Evolutionary conservation across 2,113 vertebrate genomes (phyloP), one percentile per base, ranked within the genome.

Genomic region (Nycticebus coucang): DNA sequence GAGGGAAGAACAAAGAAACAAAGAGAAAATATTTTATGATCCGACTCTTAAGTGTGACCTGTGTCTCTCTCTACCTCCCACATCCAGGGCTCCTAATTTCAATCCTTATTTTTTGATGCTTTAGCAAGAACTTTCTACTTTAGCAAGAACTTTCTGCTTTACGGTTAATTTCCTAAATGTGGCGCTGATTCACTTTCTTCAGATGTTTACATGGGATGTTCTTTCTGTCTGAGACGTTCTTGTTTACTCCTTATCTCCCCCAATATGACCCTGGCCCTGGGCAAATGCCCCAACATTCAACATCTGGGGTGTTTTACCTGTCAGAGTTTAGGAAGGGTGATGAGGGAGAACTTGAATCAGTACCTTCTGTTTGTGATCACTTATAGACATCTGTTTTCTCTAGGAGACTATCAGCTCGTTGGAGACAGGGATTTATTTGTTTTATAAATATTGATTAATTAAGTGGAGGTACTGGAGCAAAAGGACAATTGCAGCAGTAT

Each of bases 381-480:
- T 91, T 24, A 17, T 82, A 45, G 33, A 18, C 1, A 22, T 64
- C n/a, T 77, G 2, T 75, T 79, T 93, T 35, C 50, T 30, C 62
- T 15, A 82, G 74, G 33, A n/a, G 78, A 64, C n/a, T 69, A 37
- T 37, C 57, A 92, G 59, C 57, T 83, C 15, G 18, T 45, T 74
- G 59, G 72, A 81, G 18, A 60, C 59, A 60, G 30, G 12, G 55
- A 53, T 50, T 86, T 68, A 68, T 45, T 82, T 95, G 57, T 75
- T 91, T 89, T 86, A 89, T 37, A 86, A 60, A 88, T 77, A 68
- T 28, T 82, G 87, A 84, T 59, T 62, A 86, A 89, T 71, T 78
- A 79, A 83, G 68, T 53, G 60, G 21, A 66, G 12, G 88, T 66
- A 37, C 50, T 89, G 30, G 21, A 89, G 35, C 41, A 33, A 87